Conservation (phyloP, 2,888 invertebrate genomes). For the Daptonema setosum region DNA sequence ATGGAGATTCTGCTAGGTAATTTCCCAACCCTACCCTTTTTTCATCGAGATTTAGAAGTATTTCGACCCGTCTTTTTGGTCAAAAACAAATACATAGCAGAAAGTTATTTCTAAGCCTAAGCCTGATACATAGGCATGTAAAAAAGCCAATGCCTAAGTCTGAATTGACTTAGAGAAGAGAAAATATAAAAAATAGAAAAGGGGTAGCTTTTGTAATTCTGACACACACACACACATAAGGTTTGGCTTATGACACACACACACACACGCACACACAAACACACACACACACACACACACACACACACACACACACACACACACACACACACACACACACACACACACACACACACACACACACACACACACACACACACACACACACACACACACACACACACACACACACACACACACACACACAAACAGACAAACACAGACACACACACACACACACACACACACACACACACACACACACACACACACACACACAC, state of each 20-base stretch:
- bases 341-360: conserved; percentile 1
- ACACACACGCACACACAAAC: conserved; percentile 1
- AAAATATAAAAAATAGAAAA: too few species aligned
- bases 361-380: conserved; percentile 1
- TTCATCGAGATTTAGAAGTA: too few species aligned
- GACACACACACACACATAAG: not conserved
- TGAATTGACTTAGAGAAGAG: too few species aligned
- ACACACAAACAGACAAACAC: not conserved
- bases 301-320: conserved; percentile 1
- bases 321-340: conserved; percentile 1
- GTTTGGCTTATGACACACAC: not conserved
- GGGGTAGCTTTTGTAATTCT: too few species aligned
- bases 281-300: conserved; percentile 1
- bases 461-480: conserved; percentile 5
- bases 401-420: conserved; percentile 1
- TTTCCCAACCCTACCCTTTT: too few species aligned
- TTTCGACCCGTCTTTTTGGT: too few species aligned
- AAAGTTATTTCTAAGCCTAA: too few species aligned
- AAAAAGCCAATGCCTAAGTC: too few species aligned
- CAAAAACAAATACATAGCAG: too few species aligned
- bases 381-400: conserved; percentile 1
- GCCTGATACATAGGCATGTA: too few species aligned
- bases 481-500: not conserved
- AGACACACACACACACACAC: not conserved
- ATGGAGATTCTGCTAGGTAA: too few species aligned